A percentile compares a stretch with the other conserved stretches of the same genome.
Evolutionary conservation across 2,797 vertebrate species (phyloP).

Genomic region (Pseudochaenichthys georgianus): DNA sequence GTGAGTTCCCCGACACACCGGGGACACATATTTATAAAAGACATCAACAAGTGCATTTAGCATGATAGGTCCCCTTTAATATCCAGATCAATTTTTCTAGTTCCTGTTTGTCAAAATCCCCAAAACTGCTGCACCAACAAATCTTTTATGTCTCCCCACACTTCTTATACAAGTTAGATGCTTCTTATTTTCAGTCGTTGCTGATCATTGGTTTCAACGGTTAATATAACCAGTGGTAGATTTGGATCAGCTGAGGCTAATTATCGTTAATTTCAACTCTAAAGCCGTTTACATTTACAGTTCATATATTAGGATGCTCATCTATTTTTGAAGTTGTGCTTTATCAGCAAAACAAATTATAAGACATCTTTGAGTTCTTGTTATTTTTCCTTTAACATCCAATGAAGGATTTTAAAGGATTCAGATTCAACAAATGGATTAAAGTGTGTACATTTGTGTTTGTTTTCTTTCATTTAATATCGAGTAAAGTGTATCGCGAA

Average conservation of each 20-base stretch:
- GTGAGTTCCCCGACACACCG: no score
- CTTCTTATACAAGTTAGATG: background rate
- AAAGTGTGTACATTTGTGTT: background rate
- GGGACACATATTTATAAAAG: no score
- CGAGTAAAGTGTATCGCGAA: no score
- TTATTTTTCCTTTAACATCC: background rate
- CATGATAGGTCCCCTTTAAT: background rate
- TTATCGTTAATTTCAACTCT: background rate
- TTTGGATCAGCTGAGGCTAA: background rate
- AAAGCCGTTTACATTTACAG: background rate
- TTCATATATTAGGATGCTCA: conserved; percentile 1
- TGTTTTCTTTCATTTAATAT: no score
- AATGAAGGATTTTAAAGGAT: background rate
- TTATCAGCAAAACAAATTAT: background rate
- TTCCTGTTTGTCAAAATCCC: background rate
- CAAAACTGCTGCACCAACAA: background rate
- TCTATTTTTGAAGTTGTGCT: background rate
- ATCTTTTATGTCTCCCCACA: background rate
- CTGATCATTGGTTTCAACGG: background rate
- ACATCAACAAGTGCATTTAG: no score
- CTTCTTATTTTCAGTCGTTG: background rate
- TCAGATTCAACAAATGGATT: background rate
- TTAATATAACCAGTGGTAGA: background rate
- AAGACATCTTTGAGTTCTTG: background rate
- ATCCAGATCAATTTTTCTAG: rapidly evolving